Evolutionary conservation across 2,797 vertebrate genomes (phyloP).

Genomic region (Catamblyrhynchus diadema): DNA sequence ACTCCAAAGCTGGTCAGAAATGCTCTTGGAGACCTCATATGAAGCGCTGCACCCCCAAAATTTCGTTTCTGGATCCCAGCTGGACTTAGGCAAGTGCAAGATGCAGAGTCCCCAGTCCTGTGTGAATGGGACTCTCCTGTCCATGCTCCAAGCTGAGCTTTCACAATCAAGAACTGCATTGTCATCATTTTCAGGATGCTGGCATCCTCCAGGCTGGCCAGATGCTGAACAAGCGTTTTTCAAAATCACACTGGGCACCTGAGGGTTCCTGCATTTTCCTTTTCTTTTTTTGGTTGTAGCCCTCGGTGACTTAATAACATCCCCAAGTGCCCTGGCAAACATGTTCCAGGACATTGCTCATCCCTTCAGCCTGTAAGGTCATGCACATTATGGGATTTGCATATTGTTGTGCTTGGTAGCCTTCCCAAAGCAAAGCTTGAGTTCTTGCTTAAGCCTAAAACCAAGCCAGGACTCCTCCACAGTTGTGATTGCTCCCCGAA

Average conservation of each 20-base stretch:
- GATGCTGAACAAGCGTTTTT: conserved; percentile 37
- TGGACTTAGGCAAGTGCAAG: neutral
- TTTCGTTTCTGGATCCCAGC: neutral
- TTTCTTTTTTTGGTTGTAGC: neutral
- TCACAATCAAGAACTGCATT: neutral
- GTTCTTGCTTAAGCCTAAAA: conserved; percentile 33
- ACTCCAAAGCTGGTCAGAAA: neutral
- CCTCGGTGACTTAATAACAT: conserved; percentile 37
- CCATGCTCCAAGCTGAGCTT: neutral
- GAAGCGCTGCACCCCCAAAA: fast-evolving
- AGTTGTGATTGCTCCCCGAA: neutral
- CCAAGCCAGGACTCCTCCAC: neutral
- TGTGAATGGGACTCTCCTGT: neutral
- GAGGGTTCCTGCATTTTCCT: neutral
- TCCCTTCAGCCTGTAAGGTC: conserved; percentile 48
- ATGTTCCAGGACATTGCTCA: conserved; percentile 59
- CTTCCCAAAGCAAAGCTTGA: conserved; percentile 22
- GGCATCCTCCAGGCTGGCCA: conserved; percentile 3
- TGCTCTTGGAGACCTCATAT: neutral
- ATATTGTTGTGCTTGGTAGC: conserved; percentile 52
- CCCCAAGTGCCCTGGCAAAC: neutral
- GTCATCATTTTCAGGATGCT: neutral
- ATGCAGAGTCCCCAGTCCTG: neutral
- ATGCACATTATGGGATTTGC: conserved; percentile 41
- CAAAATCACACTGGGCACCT: neutral